These are phyloP conservation scores for Ptychodera flava DNA, from an alignment of 35 echinoderm and acorn worm genomes.

Conservation along the genomic window DNA sequence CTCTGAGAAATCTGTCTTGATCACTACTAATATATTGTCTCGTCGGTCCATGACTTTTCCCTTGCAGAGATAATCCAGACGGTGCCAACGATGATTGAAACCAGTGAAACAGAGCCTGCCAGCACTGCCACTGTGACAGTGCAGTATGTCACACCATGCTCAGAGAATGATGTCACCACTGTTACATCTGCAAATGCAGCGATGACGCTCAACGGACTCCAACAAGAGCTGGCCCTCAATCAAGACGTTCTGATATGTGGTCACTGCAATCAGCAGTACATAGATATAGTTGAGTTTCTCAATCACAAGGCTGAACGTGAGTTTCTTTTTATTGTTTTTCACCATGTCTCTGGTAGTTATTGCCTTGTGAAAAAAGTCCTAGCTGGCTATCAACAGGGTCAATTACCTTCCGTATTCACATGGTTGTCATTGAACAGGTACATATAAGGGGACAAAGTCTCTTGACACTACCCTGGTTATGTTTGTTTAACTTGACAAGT, in stretches of 20 bases:
- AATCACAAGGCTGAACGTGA: background rate
- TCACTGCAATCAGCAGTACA: background rate
- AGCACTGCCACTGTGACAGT: background rate
- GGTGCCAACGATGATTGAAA: background rate
- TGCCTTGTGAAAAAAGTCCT: too few species aligned
- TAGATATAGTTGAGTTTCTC: background rate
- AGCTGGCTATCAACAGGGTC: too few species aligned
- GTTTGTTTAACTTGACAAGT: too few species aligned
- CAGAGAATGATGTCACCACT: background rate
- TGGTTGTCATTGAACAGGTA: too few species aligned
- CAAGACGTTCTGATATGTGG: background rate
- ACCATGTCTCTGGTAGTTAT: background rate
- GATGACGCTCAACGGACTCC: background rate
- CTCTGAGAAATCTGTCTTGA: too few species aligned
- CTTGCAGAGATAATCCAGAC: background rate
- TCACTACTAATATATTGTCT: too few species aligned
- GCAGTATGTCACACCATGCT: background rate
- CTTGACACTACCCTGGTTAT: too few species aligned
- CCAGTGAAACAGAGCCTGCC: background rate
- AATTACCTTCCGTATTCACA: too few species aligned
- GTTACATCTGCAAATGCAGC: background rate
- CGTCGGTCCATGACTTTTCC: too few species aligned
- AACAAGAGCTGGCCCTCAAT: background rate
- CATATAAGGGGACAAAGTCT: too few species aligned
- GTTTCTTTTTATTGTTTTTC: too few species aligned